Conservation (phyloP, 2,888 invertebrate genomes). For the Synergus umbraculus region DNA sequence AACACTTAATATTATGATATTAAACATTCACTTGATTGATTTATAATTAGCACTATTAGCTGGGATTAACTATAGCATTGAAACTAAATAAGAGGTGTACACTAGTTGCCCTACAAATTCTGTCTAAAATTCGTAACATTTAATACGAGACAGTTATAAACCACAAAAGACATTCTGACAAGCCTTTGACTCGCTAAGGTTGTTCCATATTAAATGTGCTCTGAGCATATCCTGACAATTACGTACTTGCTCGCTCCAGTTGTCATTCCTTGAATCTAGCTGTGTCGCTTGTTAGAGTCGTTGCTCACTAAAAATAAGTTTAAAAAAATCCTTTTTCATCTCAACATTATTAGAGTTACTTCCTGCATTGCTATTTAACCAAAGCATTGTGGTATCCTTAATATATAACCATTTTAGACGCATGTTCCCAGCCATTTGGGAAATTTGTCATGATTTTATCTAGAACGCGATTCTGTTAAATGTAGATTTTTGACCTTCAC, state of each 20-base stretch:
- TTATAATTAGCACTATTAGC: background rate
- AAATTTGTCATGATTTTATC: background rate
- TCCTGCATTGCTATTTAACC: slow-evolving; percentile 34
- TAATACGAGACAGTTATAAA: slow-evolving; percentile 37
- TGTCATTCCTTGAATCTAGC: slow-evolving; percentile 33
- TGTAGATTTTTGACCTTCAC: background rate
- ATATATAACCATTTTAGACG: slow-evolving; percentile 20
- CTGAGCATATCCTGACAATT: slow-evolving; percentile 40
- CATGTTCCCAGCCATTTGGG: background rate
- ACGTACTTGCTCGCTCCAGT: slow-evolving; percentile 39
- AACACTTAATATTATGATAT: background rate
- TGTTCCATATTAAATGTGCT: slow-evolving; percentile 37
- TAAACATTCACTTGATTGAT: background rate
- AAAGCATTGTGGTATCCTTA: slow-evolving; percentile 1
- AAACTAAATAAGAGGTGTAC: background rate
- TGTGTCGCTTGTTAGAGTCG: slow-evolving; percentile 36
- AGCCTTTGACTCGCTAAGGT: slow-evolving; percentile 38
- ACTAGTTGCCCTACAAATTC: slow-evolving; percentile 19
- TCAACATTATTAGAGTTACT: slow-evolving; percentile 2
- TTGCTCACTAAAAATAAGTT: slow-evolving; percentile 27
- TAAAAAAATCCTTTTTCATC: slow-evolving; percentile 8
- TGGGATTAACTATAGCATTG: background rate
- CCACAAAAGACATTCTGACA: slow-evolving; percentile 37
- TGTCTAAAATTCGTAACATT: slow-evolving; percentile 30
- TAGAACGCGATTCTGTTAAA: background rate